Evolutionary conservation across 2,888 invertebrate genomes (phyloP), one percentile per base, ranked within the genome.

Genomic region (Drosophila paramelanica): DNA sequence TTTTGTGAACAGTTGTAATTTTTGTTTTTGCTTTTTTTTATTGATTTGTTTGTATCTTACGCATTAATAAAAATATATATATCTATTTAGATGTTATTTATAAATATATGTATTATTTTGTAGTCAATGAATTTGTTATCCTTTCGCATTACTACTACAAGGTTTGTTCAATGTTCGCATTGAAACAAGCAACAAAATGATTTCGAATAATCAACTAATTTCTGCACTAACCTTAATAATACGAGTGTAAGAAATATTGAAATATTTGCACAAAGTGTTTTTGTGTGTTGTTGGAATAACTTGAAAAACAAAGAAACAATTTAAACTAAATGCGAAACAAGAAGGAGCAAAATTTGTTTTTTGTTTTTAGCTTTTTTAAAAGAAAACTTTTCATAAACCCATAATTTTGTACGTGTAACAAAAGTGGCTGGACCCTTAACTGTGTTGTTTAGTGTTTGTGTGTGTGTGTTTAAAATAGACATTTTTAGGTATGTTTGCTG

Each of bases 191-290:
- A 77, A 67, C 51, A 55, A 55, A 25, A 65, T 23, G 33, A 53
- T 51, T 41, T 31, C 17, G 47, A 43, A 8, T 43, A 46, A 49
- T 45, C 43, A 61, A 67, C 60, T 72, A 65, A 66, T 45, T 47
- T 75, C 56, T 53, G 57, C 51, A 58, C 51, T 69, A 77, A 82
- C 27, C 33, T 61, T 81, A 86, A 86, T 86, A 86, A 81, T 86
- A 81, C 86, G 60, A 43, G 51, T 59, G 41, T 42, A 47, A 23
- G 52, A 49, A 58, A 23, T 67, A 23, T 67, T 65, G 17, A 49
- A 73, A 59, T 31, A 7, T 25, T 50, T 66, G 45, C 46, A 58
- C 59, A 58, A 27, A 31, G 64, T 43, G 45, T 45, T 27, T 23
- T 50, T 36, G 49, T 23, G 23, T 25, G 14, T 33, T 17, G 10